Conservation (phyloP, 2,888 invertebrate species). For the Pterostichus madidus region DNA sequence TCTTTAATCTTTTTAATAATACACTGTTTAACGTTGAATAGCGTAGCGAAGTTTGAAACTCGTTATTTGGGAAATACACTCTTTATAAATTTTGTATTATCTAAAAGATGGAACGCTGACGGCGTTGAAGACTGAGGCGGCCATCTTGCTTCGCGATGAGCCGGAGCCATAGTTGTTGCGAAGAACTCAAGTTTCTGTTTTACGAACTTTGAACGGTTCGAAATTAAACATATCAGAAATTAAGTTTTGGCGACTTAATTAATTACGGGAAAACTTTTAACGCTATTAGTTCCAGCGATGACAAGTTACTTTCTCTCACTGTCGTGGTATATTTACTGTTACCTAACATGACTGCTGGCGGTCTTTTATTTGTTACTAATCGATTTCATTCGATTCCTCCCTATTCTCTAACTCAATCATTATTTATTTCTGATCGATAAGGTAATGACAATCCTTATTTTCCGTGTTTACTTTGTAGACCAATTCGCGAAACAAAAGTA, state of each 20-base stretch:
- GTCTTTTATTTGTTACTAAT: no score
- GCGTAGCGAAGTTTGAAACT: conserved; percentile 55
- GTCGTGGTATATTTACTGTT: not conserved
- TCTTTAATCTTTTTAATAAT: conserved; percentile 59
- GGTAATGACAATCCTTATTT: no score
- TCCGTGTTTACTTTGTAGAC: no score
- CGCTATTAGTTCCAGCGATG: conserved; percentile 48
- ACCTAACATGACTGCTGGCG: no score
- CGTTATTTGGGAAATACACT: conserved; percentile 59
- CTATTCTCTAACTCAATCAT: no score
- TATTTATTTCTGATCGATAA: no score
- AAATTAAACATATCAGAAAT: conserved; percentile 61
- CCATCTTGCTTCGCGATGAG: conserved; percentile 25
- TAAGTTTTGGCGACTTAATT: conserved; percentile 61
- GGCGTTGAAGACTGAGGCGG: conserved; percentile 5
- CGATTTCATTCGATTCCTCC: no score
- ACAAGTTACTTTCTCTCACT: conserved; percentile 32
- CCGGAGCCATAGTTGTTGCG: conserved; percentile 7
- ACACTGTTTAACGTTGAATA: conserved; percentile 58
- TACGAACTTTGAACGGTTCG: conserved; percentile 46
- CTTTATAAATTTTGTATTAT: conserved; percentile 62
- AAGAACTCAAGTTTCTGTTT: conserved; percentile 47
- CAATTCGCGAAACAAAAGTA: no score
- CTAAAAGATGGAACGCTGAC: conserved; percentile 46
- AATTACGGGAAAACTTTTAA: conserved; percentile 48